phyloP scores from a whole-genome alignment of 2,888 invertebrate species.

The Invenusta paracnida region DNA sequence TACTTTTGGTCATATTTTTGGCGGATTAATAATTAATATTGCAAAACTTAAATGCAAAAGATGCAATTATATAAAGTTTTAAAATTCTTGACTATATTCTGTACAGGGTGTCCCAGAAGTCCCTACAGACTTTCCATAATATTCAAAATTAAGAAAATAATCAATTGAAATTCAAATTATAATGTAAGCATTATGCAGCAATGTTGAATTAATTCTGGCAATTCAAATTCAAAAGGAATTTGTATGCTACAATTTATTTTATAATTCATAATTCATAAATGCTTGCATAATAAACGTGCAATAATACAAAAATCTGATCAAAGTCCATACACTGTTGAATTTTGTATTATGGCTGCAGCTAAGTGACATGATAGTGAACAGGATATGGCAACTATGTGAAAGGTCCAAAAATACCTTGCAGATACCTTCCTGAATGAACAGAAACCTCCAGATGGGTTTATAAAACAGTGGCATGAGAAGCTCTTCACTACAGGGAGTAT shows the following conservation, averaged over 20 bases:
- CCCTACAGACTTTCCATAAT: not conserved
- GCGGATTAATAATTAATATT: too few species aligned
- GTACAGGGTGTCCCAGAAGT: not conserved
- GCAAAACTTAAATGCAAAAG: too few species aligned
- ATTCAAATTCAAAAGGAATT: not conserved
- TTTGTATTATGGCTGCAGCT: not conserved
- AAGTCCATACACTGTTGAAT: not conserved
- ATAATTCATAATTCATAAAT: not conserved
- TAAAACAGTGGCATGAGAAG: not conserved
- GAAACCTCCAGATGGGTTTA: not conserved
- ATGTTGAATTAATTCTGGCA: not conserved
- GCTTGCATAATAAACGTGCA: not conserved
- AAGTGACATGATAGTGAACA: not conserved
- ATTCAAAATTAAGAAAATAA: not conserved
- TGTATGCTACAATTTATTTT: not conserved
- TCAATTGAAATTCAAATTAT: not conserved
- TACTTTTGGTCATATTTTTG: too few species aligned
- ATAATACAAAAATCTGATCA: not conserved
- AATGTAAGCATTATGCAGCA: not conserved
- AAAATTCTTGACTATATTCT: too few species aligned
- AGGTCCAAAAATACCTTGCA: not conserved
- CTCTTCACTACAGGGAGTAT: conserved; percentile 16
- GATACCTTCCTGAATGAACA: not conserved
- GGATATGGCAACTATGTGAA: not conserved
- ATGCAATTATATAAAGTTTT: too few species aligned